Evolutionary conservation across 2,113 vertebrate species (phyloP).

Genomic region (Sturnus vulgaris): DNA sequence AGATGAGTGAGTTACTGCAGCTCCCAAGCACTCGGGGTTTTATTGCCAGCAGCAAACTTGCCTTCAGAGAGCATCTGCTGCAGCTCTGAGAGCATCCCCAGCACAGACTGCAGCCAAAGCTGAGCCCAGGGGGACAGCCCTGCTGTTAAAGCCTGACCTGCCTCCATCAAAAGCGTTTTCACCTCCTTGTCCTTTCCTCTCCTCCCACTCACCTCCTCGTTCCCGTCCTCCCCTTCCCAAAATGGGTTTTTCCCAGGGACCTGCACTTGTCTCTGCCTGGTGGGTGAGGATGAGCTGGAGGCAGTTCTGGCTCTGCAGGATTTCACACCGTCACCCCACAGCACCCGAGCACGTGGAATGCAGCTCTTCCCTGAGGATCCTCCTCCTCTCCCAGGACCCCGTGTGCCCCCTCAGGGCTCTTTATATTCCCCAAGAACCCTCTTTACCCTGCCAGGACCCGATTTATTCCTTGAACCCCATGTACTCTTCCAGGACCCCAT

Average conservation of each 20-base stretch:
- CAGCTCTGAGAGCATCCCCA: neutral
- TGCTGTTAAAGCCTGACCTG: neutral
- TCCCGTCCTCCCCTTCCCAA: neutral
- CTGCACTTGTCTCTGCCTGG: neutral
- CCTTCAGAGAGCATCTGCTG: conserved; percentile 35
- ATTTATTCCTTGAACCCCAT: neutral
- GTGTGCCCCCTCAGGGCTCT: too few relatives aligned
- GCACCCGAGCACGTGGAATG: accelerated
- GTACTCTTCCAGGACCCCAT: neutral
- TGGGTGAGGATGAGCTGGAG: neutral
- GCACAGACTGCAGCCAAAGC: neutral
- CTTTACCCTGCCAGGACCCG: neutral
- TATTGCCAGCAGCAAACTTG: conserved; percentile 22
- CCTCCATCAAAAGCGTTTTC: neutral
- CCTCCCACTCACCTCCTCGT: neutral
- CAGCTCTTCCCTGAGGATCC: neutral
- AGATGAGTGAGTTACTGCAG: neutral
- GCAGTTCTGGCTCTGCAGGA: neutral
- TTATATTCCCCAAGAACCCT: too few relatives aligned
- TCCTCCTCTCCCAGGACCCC: neutral
- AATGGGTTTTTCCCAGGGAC: neutral
- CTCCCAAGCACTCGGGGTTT: conserved; percentile 6
- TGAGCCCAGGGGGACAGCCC: neutral
- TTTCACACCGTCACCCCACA: neutral
- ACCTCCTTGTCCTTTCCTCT: neutral